Base-by-base conservation (phyloP, 2,113 vertebrate genomes). In the Perca flavescens region DNA sequence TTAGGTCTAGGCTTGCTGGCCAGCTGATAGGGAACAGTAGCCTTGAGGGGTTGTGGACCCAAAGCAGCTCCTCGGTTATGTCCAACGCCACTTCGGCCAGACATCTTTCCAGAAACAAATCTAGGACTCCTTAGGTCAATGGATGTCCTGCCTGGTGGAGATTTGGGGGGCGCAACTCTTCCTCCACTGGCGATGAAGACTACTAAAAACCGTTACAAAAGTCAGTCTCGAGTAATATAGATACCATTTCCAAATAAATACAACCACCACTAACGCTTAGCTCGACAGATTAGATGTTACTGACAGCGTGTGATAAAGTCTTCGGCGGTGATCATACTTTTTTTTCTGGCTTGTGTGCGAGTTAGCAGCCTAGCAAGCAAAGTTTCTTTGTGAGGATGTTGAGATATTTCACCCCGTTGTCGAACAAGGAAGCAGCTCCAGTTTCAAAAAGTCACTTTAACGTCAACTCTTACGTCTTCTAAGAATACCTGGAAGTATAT, bases 21-120 rank as follows among this genome's bases (percentile, higher is more conserved):
- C 84, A 97, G 95, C 91, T 96, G 96, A 84, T 96, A 97, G 70
- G 96, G 96, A 54, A 97, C 83, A 5, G 96, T 97, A 43, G 97
- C 96, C 73, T 95, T 95, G 52, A 97, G 95, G 28, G 96, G 97
- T 89, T 97, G 96, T 28, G 90, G 92, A 86, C 93, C 93, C 60
- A 80, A 17, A 54, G 88, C 68, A 15, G 86, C 79, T 49, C 77
- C 80, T 61, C 92, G 89, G 64, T 54, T 66, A 64, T 88, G 90
- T 60, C 84, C 82, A 50, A 64, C 79, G 82, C 91, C 93, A 67
- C 83, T 77, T 57, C 92, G 87, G 75, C 91, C 90, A 16, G 93
- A 94, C 93, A 95, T 94, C 50, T 74, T 70, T 67, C 22, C 72
- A 61, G 70, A n/a, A 28, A 50, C 40, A 66, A 61, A 54, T 36